A percentile compares a stretch with the other conserved stretches of the same genome.
phyloP scores from a whole-genome alignment of 2,888 invertebrate species.

The Ophonus ardosiacus region DNA sequence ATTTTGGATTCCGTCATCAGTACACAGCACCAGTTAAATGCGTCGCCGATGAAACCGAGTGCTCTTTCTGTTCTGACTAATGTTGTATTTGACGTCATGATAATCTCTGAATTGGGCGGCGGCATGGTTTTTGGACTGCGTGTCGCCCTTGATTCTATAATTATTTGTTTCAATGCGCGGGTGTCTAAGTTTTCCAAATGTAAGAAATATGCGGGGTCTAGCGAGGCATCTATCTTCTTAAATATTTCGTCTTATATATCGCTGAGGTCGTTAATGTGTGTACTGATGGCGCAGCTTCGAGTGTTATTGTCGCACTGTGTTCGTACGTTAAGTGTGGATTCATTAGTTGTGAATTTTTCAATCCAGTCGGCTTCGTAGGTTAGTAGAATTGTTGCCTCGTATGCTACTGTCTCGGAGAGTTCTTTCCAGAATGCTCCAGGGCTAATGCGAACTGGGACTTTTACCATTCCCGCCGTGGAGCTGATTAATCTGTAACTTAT shows the following conservation, averaged over 20 bases:
- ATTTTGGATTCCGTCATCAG: slow-evolving; percentile 48
- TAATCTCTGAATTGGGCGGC: no score
- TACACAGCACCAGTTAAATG: background rate
- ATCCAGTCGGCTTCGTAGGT: slow-evolving; percentile 36
- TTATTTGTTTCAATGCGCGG: no score
- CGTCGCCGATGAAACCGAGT: slow-evolving; percentile 51
- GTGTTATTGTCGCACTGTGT: background rate
- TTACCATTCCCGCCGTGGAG: background rate
- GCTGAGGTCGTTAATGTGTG: background rate
- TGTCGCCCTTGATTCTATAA: background rate
- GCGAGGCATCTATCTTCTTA: no score
- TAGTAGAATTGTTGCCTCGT: slow-evolving; percentile 58
- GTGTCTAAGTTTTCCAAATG: no score
- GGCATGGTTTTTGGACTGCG: background rate
- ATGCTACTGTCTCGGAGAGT: slow-evolving; percentile 36
- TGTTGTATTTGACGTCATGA: no score
- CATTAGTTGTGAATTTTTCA: background rate
- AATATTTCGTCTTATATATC: background rate
- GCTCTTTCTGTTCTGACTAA: background rate
- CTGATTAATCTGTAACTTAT: no score
- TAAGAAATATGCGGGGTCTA: no score
- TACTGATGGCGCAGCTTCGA: background rate
- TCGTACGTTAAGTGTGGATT: background rate
- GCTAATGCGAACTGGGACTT: background rate
- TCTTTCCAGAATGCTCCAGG: slow-evolving; percentile 57